Evolutionary conservation across 2,888 invertebrate species (phyloP).

Genomic region (Agonopterix heracliana): DNA sequence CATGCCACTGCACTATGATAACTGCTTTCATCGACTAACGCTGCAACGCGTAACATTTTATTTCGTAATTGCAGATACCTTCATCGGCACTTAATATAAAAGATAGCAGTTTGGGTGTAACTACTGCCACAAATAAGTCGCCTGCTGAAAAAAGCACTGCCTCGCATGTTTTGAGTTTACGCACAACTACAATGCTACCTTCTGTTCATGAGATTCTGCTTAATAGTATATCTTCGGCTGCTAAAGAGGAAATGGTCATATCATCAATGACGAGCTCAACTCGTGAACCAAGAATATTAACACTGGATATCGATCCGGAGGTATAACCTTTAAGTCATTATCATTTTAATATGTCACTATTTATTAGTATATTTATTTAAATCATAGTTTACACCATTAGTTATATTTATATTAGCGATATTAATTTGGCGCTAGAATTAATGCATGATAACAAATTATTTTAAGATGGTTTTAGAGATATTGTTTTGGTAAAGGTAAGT

Average conservation of each 20-base stretch:
- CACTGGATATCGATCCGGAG: constrained; percentile 78
- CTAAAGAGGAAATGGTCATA: constrained; percentile 76
- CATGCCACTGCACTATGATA: constrained; percentile 48
- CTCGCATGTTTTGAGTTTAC: constrained; percentile 75
- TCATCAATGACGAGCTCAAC: constrained; percentile 70
- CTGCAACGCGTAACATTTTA: constrained; percentile 58
- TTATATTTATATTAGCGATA: background rate
- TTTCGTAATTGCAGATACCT: constrained; percentile 73
- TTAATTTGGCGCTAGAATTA: too few relatives aligned
- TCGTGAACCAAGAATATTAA: constrained; percentile 74
- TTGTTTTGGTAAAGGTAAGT: constrained; percentile 42
- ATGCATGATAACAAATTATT: background rate
- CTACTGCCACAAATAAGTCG: constrained; percentile 60
- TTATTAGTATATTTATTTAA: background rate
- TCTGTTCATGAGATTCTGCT: constrained; percentile 78
- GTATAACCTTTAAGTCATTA: constrained; percentile 60
- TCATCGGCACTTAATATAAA: constrained; percentile 72
- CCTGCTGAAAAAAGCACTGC: constrained; percentile 72
- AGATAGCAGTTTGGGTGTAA: constrained; percentile 68
- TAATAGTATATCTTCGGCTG: constrained; percentile 77
- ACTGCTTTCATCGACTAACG: constrained; percentile 42
- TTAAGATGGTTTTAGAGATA: background rate
- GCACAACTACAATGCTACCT: constrained; percentile 76
- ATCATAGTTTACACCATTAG: background rate
- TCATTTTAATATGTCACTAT: constrained; percentile 4